Conservation (phyloP, 2,888 invertebrate genomes). For the Drosophila pegasa region DNA sequence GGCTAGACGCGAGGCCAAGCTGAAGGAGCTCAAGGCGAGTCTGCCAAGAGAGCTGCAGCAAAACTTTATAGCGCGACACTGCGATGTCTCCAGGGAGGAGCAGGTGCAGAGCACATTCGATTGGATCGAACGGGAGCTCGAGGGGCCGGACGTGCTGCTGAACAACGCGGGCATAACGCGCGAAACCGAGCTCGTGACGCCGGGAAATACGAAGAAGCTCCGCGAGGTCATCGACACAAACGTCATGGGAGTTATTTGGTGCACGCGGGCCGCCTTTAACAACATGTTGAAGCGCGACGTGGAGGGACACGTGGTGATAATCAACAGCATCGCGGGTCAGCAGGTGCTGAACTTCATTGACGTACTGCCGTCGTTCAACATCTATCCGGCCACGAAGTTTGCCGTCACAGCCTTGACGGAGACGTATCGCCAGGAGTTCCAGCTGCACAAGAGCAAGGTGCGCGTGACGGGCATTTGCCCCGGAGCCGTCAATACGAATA, state of each 20-base stretch:
- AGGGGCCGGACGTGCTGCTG: constrained; percentile 87
- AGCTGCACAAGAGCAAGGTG: constrained; percentile 80
- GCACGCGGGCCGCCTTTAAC: constrained; percentile 85
- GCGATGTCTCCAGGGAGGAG: constrained; percentile 87
- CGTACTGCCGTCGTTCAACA: constrained; percentile 83
- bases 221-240: constrained; percentile 85
- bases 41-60: constrained; percentile 73
- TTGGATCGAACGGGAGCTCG: constrained; percentile 86
- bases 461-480: constrained; percentile 83
- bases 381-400: constrained; percentile 84
- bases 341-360: constrained; percentile 82
- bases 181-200: constrained; percentile 78
- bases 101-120: constrained; percentile 86
- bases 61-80: constrained; percentile 85
- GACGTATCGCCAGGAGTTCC: constrained; percentile 84
- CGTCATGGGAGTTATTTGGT: constrained; percentile 85
- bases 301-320: constrained; percentile 86
- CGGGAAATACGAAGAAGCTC: constrained; percentile 80
- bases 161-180: constrained; percentile 86
- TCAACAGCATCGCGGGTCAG: constrained; percentile 85
- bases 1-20: constrained; percentile 85
- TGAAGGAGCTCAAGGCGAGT: constrained; percentile 74
- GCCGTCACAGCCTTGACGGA: constrained; percentile 84
- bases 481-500: constrained; percentile 83
- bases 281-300: constrained; percentile 85